Base-by-base conservation (phyloP, 2,797 vertebrate species). In the Nyctalus aviator region DNA sequence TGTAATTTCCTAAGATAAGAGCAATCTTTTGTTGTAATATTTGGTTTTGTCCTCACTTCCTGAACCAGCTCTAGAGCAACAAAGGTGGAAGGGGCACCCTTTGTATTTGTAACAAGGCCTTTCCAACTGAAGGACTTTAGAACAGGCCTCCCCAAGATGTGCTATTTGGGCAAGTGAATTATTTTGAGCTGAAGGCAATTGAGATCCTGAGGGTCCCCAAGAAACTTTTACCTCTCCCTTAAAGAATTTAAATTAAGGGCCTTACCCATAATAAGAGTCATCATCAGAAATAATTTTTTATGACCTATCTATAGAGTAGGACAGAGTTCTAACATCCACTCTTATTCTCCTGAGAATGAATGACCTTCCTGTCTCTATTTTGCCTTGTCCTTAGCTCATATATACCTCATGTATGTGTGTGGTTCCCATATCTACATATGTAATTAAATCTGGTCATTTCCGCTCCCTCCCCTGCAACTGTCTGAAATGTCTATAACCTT, bases 1-100 rank as follows among this genome's bases (percentile, higher is more conserved):
- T 13, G 55, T 64, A 78, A 84, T 94, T 78, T 73, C 53, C 9
- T 84, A 55, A 83, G 30, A 44, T 82, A 88, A 72, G 46, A 85
- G 25, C 66, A n/a, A 62, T 77, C 17, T 71, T 62, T 77, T 76
- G 53, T 83, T 77, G 32, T n/a, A 64, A 81, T 72, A 46, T 66
- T 73, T 85, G 64, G 30, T 73, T 75, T 85, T 73, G 68, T 66
- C 37, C 37, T 17, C n/a, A 25, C 8, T 75, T 90, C 37, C 68
- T 66, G 25, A 86, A 81, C 57, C 55, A 90, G 30, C 55, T 81
- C 48, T 68, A 59, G 68, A 90, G 25, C 75, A 72, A 75, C 73
- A 66, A 79, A 48, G 20, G 27, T 57, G n/a, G 64, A 94, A 90
- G 30, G n/a, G 78, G 46, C 27, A 21, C 57, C 73, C 78, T 90